These are phyloP conservation scores for Nesospiza acunhae DNA, from an alignment of 2,113 vertebrate genomes.

Conservation along the genomic window DNA sequence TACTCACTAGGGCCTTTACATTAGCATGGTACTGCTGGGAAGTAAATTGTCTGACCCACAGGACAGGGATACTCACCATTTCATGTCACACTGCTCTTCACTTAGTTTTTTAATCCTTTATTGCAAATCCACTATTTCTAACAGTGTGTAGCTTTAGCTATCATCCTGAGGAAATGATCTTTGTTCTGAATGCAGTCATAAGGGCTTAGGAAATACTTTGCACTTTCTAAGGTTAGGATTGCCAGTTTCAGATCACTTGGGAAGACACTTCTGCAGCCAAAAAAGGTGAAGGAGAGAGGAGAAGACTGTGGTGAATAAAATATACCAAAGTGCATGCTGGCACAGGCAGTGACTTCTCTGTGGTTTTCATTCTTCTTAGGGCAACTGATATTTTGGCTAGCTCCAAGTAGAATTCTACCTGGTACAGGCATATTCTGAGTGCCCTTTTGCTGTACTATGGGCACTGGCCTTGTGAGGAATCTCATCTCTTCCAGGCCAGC, in stretches of 20 bases:
- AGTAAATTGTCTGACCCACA: not conserved
- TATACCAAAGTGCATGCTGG: not conserved
- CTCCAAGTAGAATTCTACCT: not conserved
- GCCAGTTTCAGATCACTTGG: not conserved
- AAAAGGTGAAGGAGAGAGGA: not conserved
- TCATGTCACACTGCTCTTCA: not conserved
- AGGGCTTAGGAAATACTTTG: not conserved
- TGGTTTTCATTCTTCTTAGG: not conserved
- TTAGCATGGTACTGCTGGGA: not conserved
- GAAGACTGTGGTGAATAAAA: not conserved
- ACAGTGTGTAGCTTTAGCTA: not conserved
- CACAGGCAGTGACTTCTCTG: not conserved
- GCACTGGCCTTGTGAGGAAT: not conserved
- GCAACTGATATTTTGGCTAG: not conserved
- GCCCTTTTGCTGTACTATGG: not conserved
- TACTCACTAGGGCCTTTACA: not conserved
- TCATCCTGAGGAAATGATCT: not conserved
- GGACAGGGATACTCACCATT: not conserved
- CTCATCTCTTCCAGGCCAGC: not conserved
- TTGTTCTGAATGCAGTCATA: not conserved
- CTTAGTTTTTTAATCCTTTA: not conserved
- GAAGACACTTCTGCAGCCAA: not conserved
- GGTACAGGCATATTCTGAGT: not conserved
- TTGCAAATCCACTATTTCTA: not conserved
- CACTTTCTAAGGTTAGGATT: not conserved